Evolutionary conservation across 2,888 invertebrate genomes (phyloP), one percentile per base, ranked within the genome.

Genomic region (Pachydiplax longipennis): DNA sequence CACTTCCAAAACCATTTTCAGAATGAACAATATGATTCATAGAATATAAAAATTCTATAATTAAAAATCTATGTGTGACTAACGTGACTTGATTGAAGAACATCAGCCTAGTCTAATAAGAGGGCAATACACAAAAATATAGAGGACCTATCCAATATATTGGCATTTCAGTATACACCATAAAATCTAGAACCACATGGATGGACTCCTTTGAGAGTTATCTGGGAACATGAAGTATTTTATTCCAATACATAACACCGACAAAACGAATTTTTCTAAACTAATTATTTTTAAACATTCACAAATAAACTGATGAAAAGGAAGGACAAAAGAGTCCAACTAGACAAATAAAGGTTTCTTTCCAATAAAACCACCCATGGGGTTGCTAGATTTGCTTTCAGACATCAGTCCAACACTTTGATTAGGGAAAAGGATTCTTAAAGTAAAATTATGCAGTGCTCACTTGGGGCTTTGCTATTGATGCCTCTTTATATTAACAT

Each of bases 341-440:
- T 3, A 37, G 37, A 53, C 2, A 18, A 53, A 18, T 3, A 65
- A 58, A 35, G 61, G 37, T n/a, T 87, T 65, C 61, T 61, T 61
- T 61, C 61, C 37, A 87, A 35, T 58, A 31, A 37, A 35, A n/a
- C 87, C 87, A 87, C 53, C 87, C 87, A 87, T 61, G n/a, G 37
- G 61, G 40, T 87, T 37, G 37, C 87, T 61, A 65, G 87, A 37
- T 87, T n/a, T 37, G 61, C 37, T 61, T 87, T 87, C 37, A 37
- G 37, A 61, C 37, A 37, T 87, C 87, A 87, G 37, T 87, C 61
- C 87, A 87, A 87, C 61, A 87, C 61, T 65, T 35, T 61, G 87
- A 37, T 61, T 65, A 87, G 87, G 87, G 61, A 87, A 87, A 87
- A 37, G 87, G 87, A 65, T 61, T 87, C 87, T 61, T 15, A 83